These are phyloP conservation scores for Tolmerus cingulatus DNA, from an alignment of 2,888 invertebrate genomes.

Conservation along the genomic window DNA sequence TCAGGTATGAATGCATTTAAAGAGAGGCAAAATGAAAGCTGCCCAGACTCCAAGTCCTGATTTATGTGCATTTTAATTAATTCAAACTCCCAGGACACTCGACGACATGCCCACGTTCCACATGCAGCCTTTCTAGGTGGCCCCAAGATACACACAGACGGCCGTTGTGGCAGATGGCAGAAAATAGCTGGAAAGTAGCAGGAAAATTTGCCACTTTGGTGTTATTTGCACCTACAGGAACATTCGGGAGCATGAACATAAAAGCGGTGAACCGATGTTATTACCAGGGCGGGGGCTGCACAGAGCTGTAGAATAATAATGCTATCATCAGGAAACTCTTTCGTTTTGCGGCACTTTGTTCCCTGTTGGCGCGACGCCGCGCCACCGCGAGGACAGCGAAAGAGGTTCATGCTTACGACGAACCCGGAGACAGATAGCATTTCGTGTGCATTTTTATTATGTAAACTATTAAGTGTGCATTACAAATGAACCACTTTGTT, in stretches of 20 bases:
- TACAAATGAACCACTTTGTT: not conserved
- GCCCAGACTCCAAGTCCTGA: not conserved
- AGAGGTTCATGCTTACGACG: not conserved
- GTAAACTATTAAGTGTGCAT: not conserved
- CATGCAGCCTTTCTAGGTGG: not conserved
- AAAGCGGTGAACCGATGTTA: not conserved
- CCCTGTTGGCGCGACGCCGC: not conserved
- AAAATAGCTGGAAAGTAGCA: conserved; percentile 9
- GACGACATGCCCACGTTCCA: not conserved
- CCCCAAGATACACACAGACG: not conserved
- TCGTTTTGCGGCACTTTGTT: not conserved
- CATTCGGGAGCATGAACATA: not conserved
- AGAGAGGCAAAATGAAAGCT: not conserved
- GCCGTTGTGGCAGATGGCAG: not conserved
- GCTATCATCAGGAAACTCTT: not conserved
- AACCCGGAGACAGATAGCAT: not conserved
- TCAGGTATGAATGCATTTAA: not conserved
- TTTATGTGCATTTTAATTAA: conserved; percentile 31
- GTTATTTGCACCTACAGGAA: not conserved
- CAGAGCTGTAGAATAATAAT: not conserved
- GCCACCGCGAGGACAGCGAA: not conserved
- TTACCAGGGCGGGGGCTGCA: not conserved
- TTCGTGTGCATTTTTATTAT: not conserved
- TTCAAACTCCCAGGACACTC: conserved; percentile 2
- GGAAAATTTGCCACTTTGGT: conserved; percentile 20